Conservation (phyloP, 2,797 vertebrate species). For the Cacajao melanocephalus region DNA sequence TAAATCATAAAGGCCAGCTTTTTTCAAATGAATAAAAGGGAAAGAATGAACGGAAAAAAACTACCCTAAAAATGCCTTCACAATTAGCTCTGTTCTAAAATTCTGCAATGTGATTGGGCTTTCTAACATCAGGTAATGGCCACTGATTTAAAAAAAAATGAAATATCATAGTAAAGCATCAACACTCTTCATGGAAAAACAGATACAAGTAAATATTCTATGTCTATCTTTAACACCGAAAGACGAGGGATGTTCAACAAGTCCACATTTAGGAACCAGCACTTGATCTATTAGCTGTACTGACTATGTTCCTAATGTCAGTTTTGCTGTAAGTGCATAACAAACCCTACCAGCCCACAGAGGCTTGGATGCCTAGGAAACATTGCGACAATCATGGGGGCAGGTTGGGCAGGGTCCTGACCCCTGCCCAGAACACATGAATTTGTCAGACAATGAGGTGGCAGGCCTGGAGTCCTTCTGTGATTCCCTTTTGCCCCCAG, state of each 20-base stretch:
- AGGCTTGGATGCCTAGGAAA: not conserved
- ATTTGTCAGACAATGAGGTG: constrained; percentile 8
- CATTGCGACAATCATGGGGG: not conserved
- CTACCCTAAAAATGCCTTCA: constrained; percentile 38
- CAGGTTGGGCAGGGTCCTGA: not conserved
- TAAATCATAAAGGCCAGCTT: constrained; percentile 36
- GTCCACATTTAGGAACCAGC: not conserved
- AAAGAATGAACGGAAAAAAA: constrained; percentile 1
- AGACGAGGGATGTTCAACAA: not conserved
- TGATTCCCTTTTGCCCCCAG: not conserved
- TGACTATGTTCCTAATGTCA: not conserved
- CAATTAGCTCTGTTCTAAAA: not conserved
- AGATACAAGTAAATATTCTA: not conserved
- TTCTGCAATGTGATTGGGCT: not conserved
- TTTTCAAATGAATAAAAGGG: constrained; percentile 19
- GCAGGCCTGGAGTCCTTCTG: not conserved
- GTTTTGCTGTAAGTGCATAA: not conserved
- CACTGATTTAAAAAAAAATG: not conserved
- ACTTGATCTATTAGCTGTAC: not conserved
- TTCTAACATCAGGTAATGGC: not conserved
- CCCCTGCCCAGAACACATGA: not conserved
- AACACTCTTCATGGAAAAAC: not conserved
- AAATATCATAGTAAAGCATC: not conserved
- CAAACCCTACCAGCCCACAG: not conserved
- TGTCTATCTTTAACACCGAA: not conserved